Base-by-base conservation (phyloP, 2,888 invertebrate species). In the Sylvicola fuscatus region DNA sequence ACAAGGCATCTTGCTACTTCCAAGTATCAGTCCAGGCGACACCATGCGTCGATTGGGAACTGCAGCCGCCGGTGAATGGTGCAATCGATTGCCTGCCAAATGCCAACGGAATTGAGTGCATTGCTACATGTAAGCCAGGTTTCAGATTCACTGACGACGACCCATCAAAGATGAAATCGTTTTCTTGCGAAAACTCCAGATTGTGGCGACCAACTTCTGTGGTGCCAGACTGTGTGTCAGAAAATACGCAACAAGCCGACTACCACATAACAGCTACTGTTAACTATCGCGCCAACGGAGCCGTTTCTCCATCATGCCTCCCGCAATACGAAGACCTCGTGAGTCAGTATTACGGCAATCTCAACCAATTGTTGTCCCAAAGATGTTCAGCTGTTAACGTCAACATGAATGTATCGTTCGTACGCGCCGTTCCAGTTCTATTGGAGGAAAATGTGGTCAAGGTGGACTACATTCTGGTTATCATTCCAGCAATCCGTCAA, bases 371-470 rank as follows among this genome's bases (percentile, higher is more conserved):
- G 40, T 62, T 95, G 11, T 84, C 89, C 1, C 83, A 87, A 50
- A 73, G 90, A 45, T 95, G 93, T 55, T 92, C 92, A 1, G 87
- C 87, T 3, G 84, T 90, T 33, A 90, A 89, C 48, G 87, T 92
- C 1, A 83, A 87, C 51, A 89, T 92, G 67, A 90, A 89, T 49
- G 92, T 93, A 1, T 79, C 87, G 0, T 83, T 92, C 47, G 66
- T 90, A 1, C 77, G 81, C 45, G 78, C 83, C 1, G 66, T 77
- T 48, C 80, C 87, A n/a, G 66, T 66, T 35, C 60, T 87, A 11
- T 50, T 83, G 2, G 84, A 86, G 48, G 86, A 87, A 53, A 89
- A 89, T 51, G 74, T 87, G 3, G 77, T 89, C 1, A 79, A 80
- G 58, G 80, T 90, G 64, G 86, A 87, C 58, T 93, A 84, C 45